Percentiles rank a stretch among this genome's conserved stretches.
phyloP scores from a whole-genome alignment of 1,140 invertebrate genomes.

The Pseudomyrmex concolor region DNA sequence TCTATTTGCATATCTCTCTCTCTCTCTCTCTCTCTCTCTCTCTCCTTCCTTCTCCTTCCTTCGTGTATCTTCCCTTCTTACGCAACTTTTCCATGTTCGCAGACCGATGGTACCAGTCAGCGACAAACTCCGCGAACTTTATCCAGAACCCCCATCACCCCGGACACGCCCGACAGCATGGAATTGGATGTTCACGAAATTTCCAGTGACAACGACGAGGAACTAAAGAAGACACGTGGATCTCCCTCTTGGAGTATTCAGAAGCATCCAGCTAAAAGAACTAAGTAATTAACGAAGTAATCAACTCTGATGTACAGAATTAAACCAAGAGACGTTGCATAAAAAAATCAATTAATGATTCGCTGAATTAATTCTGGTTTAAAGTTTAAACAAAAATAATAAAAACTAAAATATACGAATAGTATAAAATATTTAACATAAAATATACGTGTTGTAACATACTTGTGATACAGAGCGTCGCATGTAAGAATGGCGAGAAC shows the following conservation, averaged over 20 bases:
- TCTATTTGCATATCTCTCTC: too few species aligned
- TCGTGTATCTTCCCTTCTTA: constrained; percentile 7
- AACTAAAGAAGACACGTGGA: constrained; percentile 62
- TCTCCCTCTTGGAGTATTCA: constrained; percentile 72
- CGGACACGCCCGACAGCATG: constrained; percentile 77
- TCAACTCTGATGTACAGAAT: neutral
- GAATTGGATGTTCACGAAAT: constrained; percentile 76
- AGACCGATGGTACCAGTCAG: constrained; percentile 82
- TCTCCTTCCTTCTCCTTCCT: too few species aligned
- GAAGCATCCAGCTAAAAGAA: constrained; percentile 73
- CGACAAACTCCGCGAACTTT: constrained; percentile 76
- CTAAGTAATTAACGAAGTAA: constrained; percentile 70
- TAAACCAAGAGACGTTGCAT: neutral
- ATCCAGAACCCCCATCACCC: constrained; percentile 77
- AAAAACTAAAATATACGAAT: neutral
- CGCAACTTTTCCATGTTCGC: constrained; percentile 18
- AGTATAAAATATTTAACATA: neutral
- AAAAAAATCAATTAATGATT: constrained; percentile 11
- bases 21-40: neutral
- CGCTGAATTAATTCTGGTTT: neutral
- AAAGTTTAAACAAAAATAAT: constrained; percentile 19
- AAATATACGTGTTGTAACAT: neutral
- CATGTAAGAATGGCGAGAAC: constrained; percentile 72
- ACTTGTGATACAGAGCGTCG: constrained; percentile 56
- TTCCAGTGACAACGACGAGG: constrained; percentile 80